Conservation (phyloP, 2,888 invertebrate species). For the Caradrina clavipalpis region DNA sequence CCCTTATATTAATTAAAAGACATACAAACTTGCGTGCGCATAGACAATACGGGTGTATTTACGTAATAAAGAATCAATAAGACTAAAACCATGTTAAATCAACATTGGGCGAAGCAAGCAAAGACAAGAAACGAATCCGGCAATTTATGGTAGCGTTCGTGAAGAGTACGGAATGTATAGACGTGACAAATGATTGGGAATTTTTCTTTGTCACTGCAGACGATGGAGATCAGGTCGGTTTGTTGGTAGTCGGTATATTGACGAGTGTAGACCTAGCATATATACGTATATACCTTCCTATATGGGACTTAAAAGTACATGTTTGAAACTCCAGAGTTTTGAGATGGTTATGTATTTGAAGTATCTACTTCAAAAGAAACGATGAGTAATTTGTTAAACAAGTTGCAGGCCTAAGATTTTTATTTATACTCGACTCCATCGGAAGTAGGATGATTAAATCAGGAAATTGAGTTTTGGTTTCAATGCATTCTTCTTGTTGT, state of each 20-base stretch:
- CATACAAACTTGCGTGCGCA: slow-evolving; percentile 85
- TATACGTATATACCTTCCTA: too few species aligned
- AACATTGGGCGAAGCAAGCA: slow-evolving; percentile 89
- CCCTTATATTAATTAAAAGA: slow-evolving; percentile 87
- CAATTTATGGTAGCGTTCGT: slow-evolving; percentile 85
- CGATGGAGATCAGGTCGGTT: slow-evolving; percentile 43
- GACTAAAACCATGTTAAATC: slow-evolving; percentile 91
- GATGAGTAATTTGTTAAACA: too few species aligned
- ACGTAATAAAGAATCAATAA: slow-evolving; percentile 91
- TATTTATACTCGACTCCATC: too few species aligned
- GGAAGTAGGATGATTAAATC: too few species aligned
- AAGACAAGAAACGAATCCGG: slow-evolving; percentile 90
- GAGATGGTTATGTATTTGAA: neutral
- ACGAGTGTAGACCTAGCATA: too few species aligned
- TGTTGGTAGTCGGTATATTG: neutral
- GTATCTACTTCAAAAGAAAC: too few species aligned
- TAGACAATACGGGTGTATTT: slow-evolving; percentile 87
- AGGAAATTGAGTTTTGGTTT: too few species aligned
- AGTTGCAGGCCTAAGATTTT: too few species aligned
- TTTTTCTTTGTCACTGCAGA: slow-evolving; percentile 78
- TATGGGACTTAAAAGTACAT: neutral
- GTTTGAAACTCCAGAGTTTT: neutral
- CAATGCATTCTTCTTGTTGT: too few species aligned
- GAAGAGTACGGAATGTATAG: slow-evolving; percentile 79
- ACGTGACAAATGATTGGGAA: slow-evolving; percentile 77